Percentiles rank a stretch among this genome's conserved stretches.
These are phyloP conservation scores for Vanessa atalanta DNA, from an alignment of 1,140 invertebrate species.

Conservation along the genomic window DNA sequence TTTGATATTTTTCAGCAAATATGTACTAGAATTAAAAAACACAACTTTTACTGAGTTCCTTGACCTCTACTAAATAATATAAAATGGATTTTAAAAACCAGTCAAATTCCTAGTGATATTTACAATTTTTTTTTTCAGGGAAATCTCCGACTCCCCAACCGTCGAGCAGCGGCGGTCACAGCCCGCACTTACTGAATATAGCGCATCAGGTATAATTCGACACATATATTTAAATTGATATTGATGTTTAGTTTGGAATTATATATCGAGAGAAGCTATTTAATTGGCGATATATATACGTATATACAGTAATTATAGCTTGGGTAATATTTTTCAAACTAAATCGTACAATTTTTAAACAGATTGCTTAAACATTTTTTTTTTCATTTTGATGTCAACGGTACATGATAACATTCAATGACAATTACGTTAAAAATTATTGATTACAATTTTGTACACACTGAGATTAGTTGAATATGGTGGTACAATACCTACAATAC, in stretches of 20 bases:
- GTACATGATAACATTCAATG: too few species aligned
- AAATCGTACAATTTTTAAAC: neutral
- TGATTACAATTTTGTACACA: too few species aligned
- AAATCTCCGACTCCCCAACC: slow-evolving; percentile 63
- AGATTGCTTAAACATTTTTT: neutral
- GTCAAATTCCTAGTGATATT: too few species aligned
- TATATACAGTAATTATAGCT: slow-evolving; percentile 15
- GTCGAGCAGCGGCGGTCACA: slow-evolving; percentile 61
- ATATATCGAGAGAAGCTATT: slow-evolving; percentile 13
- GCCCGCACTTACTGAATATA: slow-evolving; percentile 54
- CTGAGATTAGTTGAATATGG: too few species aligned
- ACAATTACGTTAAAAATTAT: too few species aligned
- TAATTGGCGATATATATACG: slow-evolving; percentile 6
- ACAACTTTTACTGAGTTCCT: too few species aligned
- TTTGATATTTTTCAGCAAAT: too few species aligned
- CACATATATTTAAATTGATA: slow-evolving; percentile 9
- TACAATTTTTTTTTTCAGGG: slow-evolving; percentile 34
- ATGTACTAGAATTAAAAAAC: too few species aligned
- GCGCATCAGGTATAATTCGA: slow-evolving; percentile 84
- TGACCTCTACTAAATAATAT: too few species aligned
- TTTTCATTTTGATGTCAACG: too few species aligned
- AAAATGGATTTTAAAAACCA: too few species aligned
- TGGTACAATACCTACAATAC: too few species aligned
- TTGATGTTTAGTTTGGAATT: slow-evolving; percentile 32
- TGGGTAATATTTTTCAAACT: neutral